phyloP scores from a whole-genome alignment of 2,888 invertebrate species.

The Mesodorylaimus sp. region DNA sequence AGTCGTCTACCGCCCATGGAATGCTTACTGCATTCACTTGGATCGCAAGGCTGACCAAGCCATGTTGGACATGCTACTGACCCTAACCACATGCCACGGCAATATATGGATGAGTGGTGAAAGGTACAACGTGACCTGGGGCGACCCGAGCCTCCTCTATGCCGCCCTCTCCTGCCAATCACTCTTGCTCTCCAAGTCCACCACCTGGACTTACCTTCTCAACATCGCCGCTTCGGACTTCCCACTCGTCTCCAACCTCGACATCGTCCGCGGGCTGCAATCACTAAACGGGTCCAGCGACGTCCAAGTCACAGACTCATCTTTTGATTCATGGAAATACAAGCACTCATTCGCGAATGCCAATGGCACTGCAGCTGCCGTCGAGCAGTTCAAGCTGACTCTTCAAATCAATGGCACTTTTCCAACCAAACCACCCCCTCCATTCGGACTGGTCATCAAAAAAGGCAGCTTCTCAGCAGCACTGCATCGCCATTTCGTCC shows the following conservation, averaged over 20 bases:
- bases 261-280: constrained; percentile 6
- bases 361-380: neutral
- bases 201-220: constrained; percentile 5
- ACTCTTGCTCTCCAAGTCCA: neutral
- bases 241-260: constrained; percentile 8
- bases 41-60: constrained; percentile 1
- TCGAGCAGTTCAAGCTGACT: neutral
- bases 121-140: constrained; percentile 9
- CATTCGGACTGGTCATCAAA: neutral
- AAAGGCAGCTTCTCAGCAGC: constrained; percentile 11
- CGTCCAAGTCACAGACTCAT: neutral
- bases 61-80: neutral
- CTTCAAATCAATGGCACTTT: neutral
- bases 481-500: constrained; percentile 7
- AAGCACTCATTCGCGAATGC: neutral
- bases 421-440: neutral
- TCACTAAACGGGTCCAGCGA: neutral
- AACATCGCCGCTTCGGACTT: constrained; percentile 11
- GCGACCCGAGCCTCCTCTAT: constrained; percentile 3
- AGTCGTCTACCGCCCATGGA: constrained; percentile 9
- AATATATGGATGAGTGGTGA: neutral
- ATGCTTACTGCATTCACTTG: constrained; percentile 11
- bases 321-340: constrained; percentile 6
- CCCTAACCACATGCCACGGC: neutral
- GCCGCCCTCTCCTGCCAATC: constrained; percentile 8